Conservation (phyloP, 2,113 vertebrate genomes). For the Silurus glanis region DNA sequence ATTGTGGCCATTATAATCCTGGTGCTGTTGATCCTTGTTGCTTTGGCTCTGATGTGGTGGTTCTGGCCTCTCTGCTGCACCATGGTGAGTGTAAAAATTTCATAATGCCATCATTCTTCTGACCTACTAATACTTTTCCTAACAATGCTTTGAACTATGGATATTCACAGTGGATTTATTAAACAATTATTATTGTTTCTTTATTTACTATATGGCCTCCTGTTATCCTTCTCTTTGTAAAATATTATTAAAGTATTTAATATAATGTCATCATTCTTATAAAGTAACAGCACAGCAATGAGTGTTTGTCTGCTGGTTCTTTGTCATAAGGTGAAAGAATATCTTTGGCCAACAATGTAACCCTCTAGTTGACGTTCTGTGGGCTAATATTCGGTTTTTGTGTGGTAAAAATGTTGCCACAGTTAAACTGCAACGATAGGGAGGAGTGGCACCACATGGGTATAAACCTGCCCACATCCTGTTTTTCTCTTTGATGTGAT, state of each 20-base stretch:
- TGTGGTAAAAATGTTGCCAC: not conserved
- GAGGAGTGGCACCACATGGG: not conserved
- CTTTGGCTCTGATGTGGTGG: slow-evolving; percentile 88
- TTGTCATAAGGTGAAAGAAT: not conserved
- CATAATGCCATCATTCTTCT: not conserved
- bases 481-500: not conserved
- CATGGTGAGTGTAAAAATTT: slow-evolving; percentile 79
- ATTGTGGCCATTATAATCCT: slow-evolving; percentile 80
- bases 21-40: slow-evolving; percentile 78
- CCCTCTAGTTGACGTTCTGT: not conserved
- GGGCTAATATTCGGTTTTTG: not conserved
- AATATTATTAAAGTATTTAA: not conserved
- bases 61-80: slow-evolving; percentile 97
- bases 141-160: not conserved
- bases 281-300: not conserved
- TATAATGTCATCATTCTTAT: not conserved
- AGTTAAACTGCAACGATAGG: not conserved
- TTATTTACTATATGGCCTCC: not conserved
- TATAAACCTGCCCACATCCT: slow-evolving; percentile 12
- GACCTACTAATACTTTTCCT: not conserved
- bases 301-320: not conserved
- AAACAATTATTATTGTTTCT: not conserved
- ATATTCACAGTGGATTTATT: not conserved
- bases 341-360: not conserved
- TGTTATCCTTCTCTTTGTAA: not conserved